These are phyloP conservation scores for Eudyptes chrysolophus DNA, from an alignment of 2,113 vertebrate genomes.

Conservation along the genomic window DNA sequence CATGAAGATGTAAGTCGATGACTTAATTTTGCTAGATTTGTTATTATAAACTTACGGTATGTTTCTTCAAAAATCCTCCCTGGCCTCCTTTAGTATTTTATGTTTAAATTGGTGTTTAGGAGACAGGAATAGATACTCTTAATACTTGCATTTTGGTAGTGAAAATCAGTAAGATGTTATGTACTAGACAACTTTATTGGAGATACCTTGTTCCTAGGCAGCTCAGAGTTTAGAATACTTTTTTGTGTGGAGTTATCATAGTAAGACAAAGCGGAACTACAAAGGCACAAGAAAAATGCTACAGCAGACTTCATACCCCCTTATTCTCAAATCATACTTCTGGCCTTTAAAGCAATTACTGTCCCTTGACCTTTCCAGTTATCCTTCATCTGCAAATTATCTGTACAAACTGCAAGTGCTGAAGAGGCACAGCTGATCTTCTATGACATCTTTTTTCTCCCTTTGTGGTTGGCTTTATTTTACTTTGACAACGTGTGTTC, in stretches of 20 bases:
- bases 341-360: neutral
- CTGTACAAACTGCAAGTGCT: neutral
- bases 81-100: neutral
- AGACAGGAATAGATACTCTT: neutral
- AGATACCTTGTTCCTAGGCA: neutral
- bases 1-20: constrained; percentile 84
- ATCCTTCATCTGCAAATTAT: neutral
- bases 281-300: neutral
- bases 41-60: neutral
- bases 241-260: neutral
- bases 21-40: neutral
- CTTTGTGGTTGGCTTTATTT: neutral
- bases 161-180: neutral
- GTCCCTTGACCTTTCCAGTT: neutral
- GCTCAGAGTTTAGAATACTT: neutral
- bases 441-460: neutral
- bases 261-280: neutral
- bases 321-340: neutral
- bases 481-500: neutral
- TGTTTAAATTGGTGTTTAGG: neutral
- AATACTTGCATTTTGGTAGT: neutral
- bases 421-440: neutral
- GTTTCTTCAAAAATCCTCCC: neutral
- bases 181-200: neutral
- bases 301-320: neutral